Percentiles rank a stretch among this genome's conserved stretches.
These are phyloP conservation scores for Anticlea derivata DNA, from an alignment of 2,888 invertebrate genomes.

Conservation along the genomic window DNA sequence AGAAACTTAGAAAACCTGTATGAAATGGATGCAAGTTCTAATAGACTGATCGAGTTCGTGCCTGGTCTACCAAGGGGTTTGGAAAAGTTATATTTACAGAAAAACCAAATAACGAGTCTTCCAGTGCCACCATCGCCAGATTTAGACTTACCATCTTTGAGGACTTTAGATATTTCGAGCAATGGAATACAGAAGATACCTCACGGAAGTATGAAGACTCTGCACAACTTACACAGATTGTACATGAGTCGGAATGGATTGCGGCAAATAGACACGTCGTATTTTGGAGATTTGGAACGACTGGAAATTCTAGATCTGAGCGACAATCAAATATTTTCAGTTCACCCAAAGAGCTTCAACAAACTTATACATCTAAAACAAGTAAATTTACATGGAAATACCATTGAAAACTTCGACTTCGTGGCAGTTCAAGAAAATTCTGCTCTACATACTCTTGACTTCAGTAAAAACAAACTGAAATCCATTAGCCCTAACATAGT, in stretches of 20 bases:
- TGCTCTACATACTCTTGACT: constrained; percentile 86
- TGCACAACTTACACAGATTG: constrained; percentile 87
- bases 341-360: constrained; percentile 86
- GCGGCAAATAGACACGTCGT: constrained; percentile 86
- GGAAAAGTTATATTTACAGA: constrained; percentile 88
- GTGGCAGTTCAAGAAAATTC: constrained; percentile 87
- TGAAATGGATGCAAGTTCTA: constrained; percentile 90
- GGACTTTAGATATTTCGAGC: constrained; percentile 89
- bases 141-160: constrained; percentile 88
- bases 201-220: constrained; percentile 85
- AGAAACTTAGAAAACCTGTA: constrained; percentile 89
- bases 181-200: constrained; percentile 89
- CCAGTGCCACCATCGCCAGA: constrained; percentile 87
- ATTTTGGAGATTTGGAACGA: constrained; percentile 87
- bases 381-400: constrained; percentile 90
- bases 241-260: constrained; percentile 90
- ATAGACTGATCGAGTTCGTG: constrained; percentile 89
- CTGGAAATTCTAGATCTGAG: constrained; percentile 90
- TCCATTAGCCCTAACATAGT: constrained; percentile 87
- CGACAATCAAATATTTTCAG: constrained; percentile 87
- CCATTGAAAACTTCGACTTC: constrained; percentile 87
- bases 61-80: constrained; percentile 90
- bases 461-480: constrained; percentile 90
- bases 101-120: constrained; percentile 87
- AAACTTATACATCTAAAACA: constrained; percentile 86